Conservation (phyloP, 1,140 invertebrate genomes). For the Psix sp. region DNA sequence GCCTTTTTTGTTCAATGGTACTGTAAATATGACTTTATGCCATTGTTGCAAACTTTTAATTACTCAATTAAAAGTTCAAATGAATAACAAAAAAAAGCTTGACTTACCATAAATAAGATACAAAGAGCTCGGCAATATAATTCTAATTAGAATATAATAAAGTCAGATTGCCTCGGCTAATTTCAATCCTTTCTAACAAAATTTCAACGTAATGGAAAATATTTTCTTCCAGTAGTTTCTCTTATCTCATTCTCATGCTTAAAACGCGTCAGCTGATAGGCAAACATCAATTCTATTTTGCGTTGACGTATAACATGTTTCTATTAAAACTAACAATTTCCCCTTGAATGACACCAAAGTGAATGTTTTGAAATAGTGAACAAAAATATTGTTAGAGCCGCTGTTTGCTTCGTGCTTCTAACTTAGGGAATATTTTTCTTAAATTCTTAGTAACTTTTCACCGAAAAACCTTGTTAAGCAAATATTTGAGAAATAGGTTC, state of each 20-base stretch:
- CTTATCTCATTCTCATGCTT: too few species aligned
- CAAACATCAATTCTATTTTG: slow-evolving; percentile 12
- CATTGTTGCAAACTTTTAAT: background rate
- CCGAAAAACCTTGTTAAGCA: slow-evolving; percentile 1
- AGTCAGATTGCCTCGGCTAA: too few species aligned
- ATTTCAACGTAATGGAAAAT: too few species aligned
- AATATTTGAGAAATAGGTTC: slow-evolving; percentile 17
- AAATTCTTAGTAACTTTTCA: slow-evolving; percentile 11
- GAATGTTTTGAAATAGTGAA: slow-evolving; percentile 11
- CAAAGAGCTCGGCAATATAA: too few species aligned
- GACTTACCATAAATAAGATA: background rate
- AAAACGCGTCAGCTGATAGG: too few species aligned
- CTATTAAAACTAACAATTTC: slow-evolving; percentile 9
- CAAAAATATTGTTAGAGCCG: slow-evolving; percentile 13
- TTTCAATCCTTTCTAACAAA: too few species aligned
- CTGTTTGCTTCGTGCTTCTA: slow-evolving; percentile 13
- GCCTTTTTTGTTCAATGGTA: too few species aligned
- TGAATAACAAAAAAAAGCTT: background rate
- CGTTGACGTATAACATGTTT: slow-evolving; percentile 5
- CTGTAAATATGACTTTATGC: too few species aligned
- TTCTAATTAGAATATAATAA: too few species aligned
- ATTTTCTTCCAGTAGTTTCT: too few species aligned
- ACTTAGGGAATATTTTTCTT: slow-evolving; percentile 18
- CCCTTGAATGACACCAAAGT: slow-evolving; percentile 8
- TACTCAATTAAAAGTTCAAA: background rate